A percentile compares a stretch with the other conserved stretches of the same genome.
Evolutionary conservation across 1,140 invertebrate genomes (phyloP).

Genomic region (Macrobrachium rosenbergii): DNA sequence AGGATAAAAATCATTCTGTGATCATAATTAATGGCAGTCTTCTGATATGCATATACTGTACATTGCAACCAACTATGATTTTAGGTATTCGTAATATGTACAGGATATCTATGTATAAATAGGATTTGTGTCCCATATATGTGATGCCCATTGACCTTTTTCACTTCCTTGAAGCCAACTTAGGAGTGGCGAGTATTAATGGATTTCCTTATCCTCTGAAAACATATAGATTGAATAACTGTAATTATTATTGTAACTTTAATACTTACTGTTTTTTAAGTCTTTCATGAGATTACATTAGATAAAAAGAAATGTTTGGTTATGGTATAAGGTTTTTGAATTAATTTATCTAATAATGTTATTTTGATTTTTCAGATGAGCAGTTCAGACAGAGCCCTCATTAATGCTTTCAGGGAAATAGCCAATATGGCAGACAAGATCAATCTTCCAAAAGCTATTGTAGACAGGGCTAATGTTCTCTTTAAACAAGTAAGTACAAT

Average conservation of each 20-base stretch:
- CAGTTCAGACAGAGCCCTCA: slow-evolving; percentile 92
- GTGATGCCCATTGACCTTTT: too few species aligned
- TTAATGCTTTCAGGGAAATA: slow-evolving; percentile 97
- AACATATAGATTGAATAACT: too few species aligned
- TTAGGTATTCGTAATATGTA: too few species aligned
- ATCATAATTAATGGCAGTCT: neutral
- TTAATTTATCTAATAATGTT: neutral
- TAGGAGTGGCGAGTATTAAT: too few species aligned
- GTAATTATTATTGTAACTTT: neutral
- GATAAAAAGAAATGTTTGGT: neutral
- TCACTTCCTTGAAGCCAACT: too few species aligned
- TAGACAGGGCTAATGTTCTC: slow-evolving; percentile 94
- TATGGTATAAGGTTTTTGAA: neutral
- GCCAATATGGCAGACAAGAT: slow-evolving; percentile 98
- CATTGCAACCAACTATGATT: too few species aligned
- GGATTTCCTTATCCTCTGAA: neutral
- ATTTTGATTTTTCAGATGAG: slow-evolving; percentile 77
- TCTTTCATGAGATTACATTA: too few species aligned
- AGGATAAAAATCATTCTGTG: neutral
- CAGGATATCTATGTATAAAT: too few species aligned
- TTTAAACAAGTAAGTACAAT: slow-evolving; percentile 84
- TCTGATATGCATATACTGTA: too few species aligned
- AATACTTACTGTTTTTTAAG: neutral
- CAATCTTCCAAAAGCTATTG: slow-evolving; percentile 94
- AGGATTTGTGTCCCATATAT: too few species aligned